Evolutionary conservation across 2,888 invertebrate species (phyloP).

Genomic region (Tetragonula carbonaria): DNA sequence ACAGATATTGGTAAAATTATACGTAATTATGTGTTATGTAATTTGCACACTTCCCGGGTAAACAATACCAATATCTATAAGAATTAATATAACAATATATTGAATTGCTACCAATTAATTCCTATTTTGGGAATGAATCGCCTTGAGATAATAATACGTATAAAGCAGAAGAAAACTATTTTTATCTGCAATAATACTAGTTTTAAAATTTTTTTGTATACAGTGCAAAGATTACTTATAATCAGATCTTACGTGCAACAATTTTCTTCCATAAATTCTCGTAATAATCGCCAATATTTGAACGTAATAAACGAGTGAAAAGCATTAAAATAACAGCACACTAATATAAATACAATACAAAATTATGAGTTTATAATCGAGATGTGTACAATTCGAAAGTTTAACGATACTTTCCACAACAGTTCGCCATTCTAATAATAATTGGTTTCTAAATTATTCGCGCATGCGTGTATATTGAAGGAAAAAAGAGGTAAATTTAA

Average conservation of each 20-base stretch:
- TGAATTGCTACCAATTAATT: slow-evolving; percentile 67
- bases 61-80: slow-evolving; percentile 2
- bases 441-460: slow-evolving; percentile 21
- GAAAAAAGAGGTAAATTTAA: slow-evolving; percentile 29
- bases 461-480: slow-evolving; percentile 17
- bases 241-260: slow-evolving; percentile 16
- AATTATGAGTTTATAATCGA: not conserved
- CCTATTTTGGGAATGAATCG: slow-evolving; percentile 77
- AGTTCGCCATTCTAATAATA: slow-evolving; percentile 32
- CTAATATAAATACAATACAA: not conserved
- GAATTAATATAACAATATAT: slow-evolving; percentile 25
- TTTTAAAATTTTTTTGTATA: slow-evolving; percentile 71
- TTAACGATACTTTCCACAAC: not conserved
- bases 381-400: slow-evolving; percentile 10
- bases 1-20: not conserved
- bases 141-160: slow-evolving; percentile 72
- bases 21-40: too few species aligned
- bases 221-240: slow-evolving; percentile 48
- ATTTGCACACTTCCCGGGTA: slow-evolving; percentile 8
- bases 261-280: not conserved
- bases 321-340: not conserved
- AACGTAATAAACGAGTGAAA: not conserved
- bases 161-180: slow-evolving; percentile 65
- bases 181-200: slow-evolving; percentile 70
- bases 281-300: not conserved